These are phyloP conservation scores for Yasuhikotakia modesta DNA, from an alignment of 2,797 vertebrate species.

Conservation along the genomic window DNA sequence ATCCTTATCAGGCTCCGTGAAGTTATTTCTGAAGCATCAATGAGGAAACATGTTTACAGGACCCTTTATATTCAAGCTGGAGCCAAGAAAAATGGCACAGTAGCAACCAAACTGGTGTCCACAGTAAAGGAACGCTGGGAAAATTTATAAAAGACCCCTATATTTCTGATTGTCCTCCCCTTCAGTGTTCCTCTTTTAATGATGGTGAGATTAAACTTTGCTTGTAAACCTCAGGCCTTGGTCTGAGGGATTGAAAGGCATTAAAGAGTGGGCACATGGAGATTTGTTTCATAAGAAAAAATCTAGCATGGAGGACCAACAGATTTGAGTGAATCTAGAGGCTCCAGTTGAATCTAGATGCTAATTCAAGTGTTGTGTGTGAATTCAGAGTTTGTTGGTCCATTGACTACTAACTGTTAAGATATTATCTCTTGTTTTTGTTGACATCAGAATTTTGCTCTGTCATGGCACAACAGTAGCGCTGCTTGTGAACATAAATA, in stretches of 20 bases:
- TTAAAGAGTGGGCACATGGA: not conserved
- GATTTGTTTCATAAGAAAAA: not conserved
- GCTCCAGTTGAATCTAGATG: not conserved
- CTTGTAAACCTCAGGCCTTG: slow-evolving; percentile 14
- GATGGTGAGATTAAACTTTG: slow-evolving; percentile 64
- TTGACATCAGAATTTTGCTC: not conserved
- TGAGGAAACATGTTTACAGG: slow-evolving; percentile 3
- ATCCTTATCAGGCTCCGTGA: slow-evolving; percentile 25
- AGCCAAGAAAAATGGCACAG: slow-evolving; percentile 38
- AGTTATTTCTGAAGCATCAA: slow-evolving; percentile 10
- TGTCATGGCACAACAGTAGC: not conserved
- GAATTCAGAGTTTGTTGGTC: not conserved
- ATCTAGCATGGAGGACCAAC: not conserved
- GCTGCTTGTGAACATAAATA: not conserved
- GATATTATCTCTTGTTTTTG: not conserved
- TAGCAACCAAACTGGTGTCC: slow-evolving; percentile 43
- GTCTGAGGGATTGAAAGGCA: slow-evolving; percentile 6
- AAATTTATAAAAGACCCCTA: slow-evolving; percentile 61
- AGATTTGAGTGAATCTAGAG: not conserved
- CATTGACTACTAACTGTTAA: not conserved
- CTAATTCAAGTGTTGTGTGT: not conserved
- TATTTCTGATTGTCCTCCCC: slow-evolving; percentile 58
- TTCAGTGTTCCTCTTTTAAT: slow-evolving; percentile 56
- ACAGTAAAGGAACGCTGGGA: slow-evolving; percentile 63
- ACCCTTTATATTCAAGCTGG: slow-evolving; percentile 8